Evolutionary conservation across 2,888 invertebrate genomes (phyloP).

Genomic region (Athalia circularis): DNA sequence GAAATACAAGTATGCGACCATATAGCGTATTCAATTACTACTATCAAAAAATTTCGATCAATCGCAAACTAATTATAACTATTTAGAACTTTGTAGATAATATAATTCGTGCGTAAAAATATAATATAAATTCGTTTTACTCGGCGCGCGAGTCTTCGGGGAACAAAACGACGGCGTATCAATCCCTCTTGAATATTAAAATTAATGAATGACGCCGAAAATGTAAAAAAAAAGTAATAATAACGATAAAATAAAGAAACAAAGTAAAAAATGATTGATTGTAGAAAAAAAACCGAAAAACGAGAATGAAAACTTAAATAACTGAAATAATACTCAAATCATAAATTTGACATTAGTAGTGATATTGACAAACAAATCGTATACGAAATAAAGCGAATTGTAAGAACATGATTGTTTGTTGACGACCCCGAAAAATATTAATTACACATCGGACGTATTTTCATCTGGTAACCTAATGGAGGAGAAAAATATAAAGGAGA

Average conservation of each 20-base stretch:
- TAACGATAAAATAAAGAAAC: neutral
- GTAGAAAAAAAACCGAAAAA: neutral
- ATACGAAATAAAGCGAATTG: constrained; percentile 31
- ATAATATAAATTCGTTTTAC: constrained; percentile 5
- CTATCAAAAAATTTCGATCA: constrained; percentile 17
- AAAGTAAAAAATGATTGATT: constrained; percentile 16
- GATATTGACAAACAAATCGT: constrained; percentile 21
- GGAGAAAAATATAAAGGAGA: neutral
- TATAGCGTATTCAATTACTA: constrained; percentile 12
- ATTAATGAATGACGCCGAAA: constrained; percentile 27
- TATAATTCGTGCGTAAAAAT: neutral
- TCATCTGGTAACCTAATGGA: no score
- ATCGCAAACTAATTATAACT: constrained; percentile 16
- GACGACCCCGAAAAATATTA: neutral
- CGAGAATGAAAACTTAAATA: neutral
- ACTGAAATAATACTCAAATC: neutral
- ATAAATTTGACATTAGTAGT: constrained; percentile 18
- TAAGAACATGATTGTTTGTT: constrained; percentile 9
- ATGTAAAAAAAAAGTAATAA: constrained; percentile 1
- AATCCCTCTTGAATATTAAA: neutral
- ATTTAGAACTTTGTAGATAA: constrained; percentile 17
- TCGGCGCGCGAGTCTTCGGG: constrained; percentile 21
- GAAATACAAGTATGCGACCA: neutral
- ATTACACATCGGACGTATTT: no score
- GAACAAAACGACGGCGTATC: constrained; percentile 35